A percentile compares a stretch with the other conserved stretches of the same genome.
These are phyloP conservation scores for Apeira syringaria DNA, from an alignment of 2,888 invertebrate genomes.

Conservation along the genomic window DNA sequence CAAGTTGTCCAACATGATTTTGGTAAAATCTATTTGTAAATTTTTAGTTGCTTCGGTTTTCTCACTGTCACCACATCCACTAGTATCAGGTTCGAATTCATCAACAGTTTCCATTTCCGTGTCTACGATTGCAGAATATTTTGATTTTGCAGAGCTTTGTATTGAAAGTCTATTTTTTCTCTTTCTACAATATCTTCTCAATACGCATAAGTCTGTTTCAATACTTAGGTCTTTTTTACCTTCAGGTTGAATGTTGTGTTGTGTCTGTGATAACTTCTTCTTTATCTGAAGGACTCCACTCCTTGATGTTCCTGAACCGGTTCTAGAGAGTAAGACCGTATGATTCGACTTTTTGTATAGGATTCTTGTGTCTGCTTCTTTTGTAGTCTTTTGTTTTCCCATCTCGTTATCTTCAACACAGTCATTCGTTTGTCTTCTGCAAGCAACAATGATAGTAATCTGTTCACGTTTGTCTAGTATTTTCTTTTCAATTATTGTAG, in stretches of 20 bases:
- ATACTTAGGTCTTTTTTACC: slow-evolving; percentile 63
- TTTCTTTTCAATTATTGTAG: background rate
- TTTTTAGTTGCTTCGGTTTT: slow-evolving; percentile 27
- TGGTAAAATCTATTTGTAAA: slow-evolving; percentile 45
- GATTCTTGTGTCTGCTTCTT: slow-evolving; percentile 41
- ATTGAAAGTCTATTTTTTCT: slow-evolving; percentile 45
- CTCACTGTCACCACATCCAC: slow-evolving; percentile 55
- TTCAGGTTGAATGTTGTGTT: slow-evolving; percentile 38
- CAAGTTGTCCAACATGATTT: slow-evolving; percentile 58
- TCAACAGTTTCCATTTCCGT: slow-evolving; percentile 47
- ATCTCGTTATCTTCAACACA: slow-evolving; percentile 31
- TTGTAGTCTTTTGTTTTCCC: slow-evolving; percentile 45
- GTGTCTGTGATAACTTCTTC: slow-evolving; percentile 41
- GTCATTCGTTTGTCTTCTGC: slow-evolving; percentile 50
- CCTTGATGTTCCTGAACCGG: slow-evolving; percentile 48
- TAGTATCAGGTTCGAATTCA: slow-evolving; percentile 44
- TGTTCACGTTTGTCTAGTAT: slow-evolving; percentile 42
- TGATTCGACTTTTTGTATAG: slow-evolving; percentile 60
- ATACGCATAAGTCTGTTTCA: slow-evolving; percentile 65
- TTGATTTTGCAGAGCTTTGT: slow-evolving; percentile 43
- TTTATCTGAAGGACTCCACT: slow-evolving; percentile 46
- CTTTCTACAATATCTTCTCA: slow-evolving; percentile 54
- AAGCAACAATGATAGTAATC: slow-evolving; percentile 69
- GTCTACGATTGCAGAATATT: slow-evolving; percentile 43
- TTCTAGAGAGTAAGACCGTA: slow-evolving; percentile 50